phyloP scores from a whole-genome alignment of 2,888 invertebrate species.

The Iphiclides podalirius region DNA sequence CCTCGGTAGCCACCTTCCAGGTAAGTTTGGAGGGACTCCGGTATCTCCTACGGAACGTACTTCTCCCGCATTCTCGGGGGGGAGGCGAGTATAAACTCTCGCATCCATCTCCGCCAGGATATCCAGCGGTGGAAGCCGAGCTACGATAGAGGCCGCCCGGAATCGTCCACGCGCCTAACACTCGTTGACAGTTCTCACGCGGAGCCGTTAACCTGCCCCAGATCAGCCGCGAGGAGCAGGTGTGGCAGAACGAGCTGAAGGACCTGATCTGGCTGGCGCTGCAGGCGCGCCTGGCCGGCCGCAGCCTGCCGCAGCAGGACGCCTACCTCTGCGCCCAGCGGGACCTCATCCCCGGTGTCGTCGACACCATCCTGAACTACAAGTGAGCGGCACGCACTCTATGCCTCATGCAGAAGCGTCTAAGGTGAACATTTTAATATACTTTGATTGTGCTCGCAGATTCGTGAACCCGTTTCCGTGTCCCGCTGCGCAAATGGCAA shows the following conservation, averaged over 20 bases:
- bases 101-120: no score
- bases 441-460: no score
- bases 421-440: not conserved
- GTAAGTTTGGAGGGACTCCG: no score
- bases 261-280: constrained; percentile 96
- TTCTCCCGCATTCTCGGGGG: no score
- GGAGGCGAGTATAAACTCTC: no score
- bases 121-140: no score
- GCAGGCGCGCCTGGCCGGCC: constrained; percentile 90
- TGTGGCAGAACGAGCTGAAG: constrained; percentile 93
- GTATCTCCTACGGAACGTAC: not conserved
- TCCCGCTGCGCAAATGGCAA: not conserved
- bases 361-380: constrained; percentile 88
- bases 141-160: no score
- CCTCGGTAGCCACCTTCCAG: no score
- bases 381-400: constrained; percentile 72
- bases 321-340: constrained; percentile 86
- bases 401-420: not conserved
- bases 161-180: no score
- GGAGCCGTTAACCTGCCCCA: constrained; percentile 40
- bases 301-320: constrained; percentile 88
- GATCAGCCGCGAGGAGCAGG: constrained; percentile 91
- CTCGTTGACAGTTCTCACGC: not conserved
- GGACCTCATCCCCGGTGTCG: constrained; percentile 84
- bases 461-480: constrained; percentile 24